Base-by-base conservation (phyloP, 2,113 vertebrate species). In the Salvator merianae region DNA sequence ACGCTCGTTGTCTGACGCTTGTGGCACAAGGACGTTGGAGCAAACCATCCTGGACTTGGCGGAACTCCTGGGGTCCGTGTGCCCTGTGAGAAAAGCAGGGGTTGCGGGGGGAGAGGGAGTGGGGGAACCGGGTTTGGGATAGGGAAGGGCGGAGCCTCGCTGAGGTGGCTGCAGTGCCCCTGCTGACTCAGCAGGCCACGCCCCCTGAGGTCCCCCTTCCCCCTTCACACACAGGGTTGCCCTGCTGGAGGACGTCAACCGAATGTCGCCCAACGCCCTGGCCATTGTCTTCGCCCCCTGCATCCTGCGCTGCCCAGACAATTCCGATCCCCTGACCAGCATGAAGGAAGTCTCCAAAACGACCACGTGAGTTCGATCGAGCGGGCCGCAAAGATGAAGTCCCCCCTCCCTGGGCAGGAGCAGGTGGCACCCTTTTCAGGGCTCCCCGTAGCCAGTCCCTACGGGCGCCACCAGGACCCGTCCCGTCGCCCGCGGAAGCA, bases 271-370 rank as follows among this genome's bases (percentile, higher is more conserved):
- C 0, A 98, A 98, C 2, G 97, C 98, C 0, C 75, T 99, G 93
- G 98, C 99, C 78, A 99, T 99, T 10, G 97, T 99, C 82, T 99
- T 99, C 47, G 98, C 99, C 1, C 99, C 99, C 0, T 99, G 99
- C 85, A 95, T 99, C 78, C 92, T 99, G 79, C 98, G 98, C 79
- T 98, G 98, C 71, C 98, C 98, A 0, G 98, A 99, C 91, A 97
- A 93, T 34, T 97, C 96, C 0, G 99, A 99, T 92, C 99, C 99
- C 0, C 92, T 99, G 71, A 97, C 97, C 88, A 99, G 98, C 95
- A 98, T 99, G 98, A 99, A 98, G 92, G 98, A 99, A 0, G 98
- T 99, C 3, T 97, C 98, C 86, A 99, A 99, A 94, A 97, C 98
- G 30, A 99, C 98, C 87, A 97, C 90, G 99, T 99, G 93, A 97